phyloP scores from a whole-genome alignment of 2,797 vertebrate species.

The Tragopan temminckii region DNA sequence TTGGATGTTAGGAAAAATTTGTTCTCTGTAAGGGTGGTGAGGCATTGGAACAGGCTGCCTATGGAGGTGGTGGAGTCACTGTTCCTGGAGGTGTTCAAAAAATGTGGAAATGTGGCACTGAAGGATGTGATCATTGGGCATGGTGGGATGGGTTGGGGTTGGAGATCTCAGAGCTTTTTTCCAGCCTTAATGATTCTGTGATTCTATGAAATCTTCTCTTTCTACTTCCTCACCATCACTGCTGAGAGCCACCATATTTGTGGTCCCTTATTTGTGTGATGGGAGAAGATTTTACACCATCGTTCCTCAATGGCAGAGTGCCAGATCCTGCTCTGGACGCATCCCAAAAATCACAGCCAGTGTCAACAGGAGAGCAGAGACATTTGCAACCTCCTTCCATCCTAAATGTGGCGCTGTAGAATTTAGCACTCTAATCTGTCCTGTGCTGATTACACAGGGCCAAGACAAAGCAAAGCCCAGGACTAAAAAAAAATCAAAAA shows the following conservation, averaged over 20 bases:
- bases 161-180: too few relatives aligned
- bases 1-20: too few relatives aligned
- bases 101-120: too few relatives aligned
- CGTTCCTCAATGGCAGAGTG: rapidly evolving
- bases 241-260: not conserved
- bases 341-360: not conserved
- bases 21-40: too few relatives aligned
- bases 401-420: not conserved
- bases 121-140: too few relatives aligned
- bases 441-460: not conserved
- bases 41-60: too few relatives aligned
- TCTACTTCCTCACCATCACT: not conserved
- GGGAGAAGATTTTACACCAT: not conserved
- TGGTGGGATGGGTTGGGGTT: too few relatives aligned
- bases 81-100: too few relatives aligned
- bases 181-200: too few relatives aligned
- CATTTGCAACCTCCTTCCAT: not conserved
- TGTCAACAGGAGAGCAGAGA: not conserved
- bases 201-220: not conserved
- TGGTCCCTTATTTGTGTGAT: rapidly evolving
- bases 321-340: not conserved
- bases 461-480: not conserved
- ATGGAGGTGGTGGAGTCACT: too few relatives aligned
- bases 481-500: not conserved
- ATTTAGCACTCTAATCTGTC: not conserved